Base-by-base conservation (phyloP, 2,797 vertebrate species). In the Momotus momota region DNA sequence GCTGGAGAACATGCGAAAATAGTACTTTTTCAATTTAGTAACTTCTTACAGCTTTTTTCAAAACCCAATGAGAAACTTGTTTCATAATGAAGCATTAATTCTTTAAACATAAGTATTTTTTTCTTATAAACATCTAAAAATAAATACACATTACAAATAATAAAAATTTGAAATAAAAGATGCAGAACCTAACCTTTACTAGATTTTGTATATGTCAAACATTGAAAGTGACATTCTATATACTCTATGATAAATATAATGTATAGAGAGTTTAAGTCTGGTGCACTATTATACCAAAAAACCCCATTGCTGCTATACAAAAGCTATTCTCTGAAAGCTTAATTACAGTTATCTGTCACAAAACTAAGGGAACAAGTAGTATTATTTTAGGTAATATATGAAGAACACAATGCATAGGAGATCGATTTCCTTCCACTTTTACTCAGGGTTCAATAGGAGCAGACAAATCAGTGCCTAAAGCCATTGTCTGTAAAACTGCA, bases 321-420 rank as follows among this genome's bases (percentile, higher is more conserved):
- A 66, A 60, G 55, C 96, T 97, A 14, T 98, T 98, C 49, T 98
- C 96, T 97, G 67, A 98, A 98, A 94, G 98, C 91, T 92, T 98
- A 58, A 57, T 25, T 51, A 71, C 97, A 98, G 94, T 97, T 86
- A 96, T 96, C 98, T 98, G 18, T 45, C 52, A 58, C 23, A 74
- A 78, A 60, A 69, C 40, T 17, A 40, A 78, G 15, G 49, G 22
- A 72, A 8, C 33, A 64, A 46, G 46, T 14, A 31, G 7, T 41
- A 27, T 52, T 12, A 45, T 65, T 88, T 43, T 64, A 84, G 14
- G 6, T 66, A 38, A 33, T 9, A 55, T 4, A 27, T 4, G 35
- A 80, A 46, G 41, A 79, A 67, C 11, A 57, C 33, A 35, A 9
- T 5, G 20, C 9, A 10, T 25, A 64, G 40, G 38, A 69, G 10